A percentile compares a stretch with the other conserved stretches of the same genome.
Conservation (phyloP, 2,888 invertebrate genomes). For the Autographa pulchrina region DNA sequence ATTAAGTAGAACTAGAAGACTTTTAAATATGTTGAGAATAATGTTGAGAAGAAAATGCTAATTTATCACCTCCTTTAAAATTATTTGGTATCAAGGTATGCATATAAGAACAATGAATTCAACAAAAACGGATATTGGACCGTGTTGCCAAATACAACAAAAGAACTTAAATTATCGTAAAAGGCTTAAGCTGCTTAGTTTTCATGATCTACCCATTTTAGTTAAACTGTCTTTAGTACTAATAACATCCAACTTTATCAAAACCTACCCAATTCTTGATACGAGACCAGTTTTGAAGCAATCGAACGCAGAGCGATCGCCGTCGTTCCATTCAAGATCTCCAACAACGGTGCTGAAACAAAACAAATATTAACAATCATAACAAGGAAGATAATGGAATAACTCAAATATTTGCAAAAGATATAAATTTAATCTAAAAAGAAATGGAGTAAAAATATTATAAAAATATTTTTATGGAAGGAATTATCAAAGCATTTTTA, state of each 20-base stretch:
- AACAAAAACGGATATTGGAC: no score
- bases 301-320: slow-evolving; percentile 93
- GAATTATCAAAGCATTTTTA: background rate
- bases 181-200: no score
- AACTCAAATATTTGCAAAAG: background rate
- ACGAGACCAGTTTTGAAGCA: slow-evolving; percentile 92
- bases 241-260: no score
- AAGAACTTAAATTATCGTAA: no score
- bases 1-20: no score
- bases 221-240: background rate
- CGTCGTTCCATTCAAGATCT: slow-evolving; percentile 93
- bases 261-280: slow-evolving; percentile 91
- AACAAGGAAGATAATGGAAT: background rate
- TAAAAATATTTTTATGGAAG: background rate
- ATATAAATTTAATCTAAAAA: background rate
- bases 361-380: slow-evolving; percentile 47
- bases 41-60: no score
- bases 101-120: no score
- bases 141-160: no score
- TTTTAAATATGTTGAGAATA: no score
- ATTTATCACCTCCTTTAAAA: no score
- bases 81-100: no score
- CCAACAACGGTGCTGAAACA: slow-evolving; percentile 90
- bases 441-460: background rate
- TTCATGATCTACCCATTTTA: no score